phyloP scores from a whole-genome alignment of 2,113 vertebrate species.

The Pardalotus punctatus region DNA sequence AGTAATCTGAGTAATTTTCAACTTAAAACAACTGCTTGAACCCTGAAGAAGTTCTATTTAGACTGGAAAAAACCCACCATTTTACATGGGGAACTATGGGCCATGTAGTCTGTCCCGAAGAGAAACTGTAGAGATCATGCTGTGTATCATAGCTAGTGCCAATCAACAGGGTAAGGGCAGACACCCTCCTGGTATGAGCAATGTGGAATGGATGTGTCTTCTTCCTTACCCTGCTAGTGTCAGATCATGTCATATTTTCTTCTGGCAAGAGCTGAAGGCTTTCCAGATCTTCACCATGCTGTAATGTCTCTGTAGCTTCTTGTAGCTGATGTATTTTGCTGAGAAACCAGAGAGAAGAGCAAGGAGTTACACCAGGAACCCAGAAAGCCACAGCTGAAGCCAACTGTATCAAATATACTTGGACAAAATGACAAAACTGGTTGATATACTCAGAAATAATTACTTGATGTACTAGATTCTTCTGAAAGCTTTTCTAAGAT shows the following conservation, averaged over 20 bases:
- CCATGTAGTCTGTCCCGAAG: neutral
- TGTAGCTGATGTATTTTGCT: neutral
- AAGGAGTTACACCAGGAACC: neutral
- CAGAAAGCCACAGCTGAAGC: neutral
- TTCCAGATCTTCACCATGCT: neutral
- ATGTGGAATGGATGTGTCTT: neutral
- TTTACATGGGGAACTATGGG: neutral
- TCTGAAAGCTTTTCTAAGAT: neutral
- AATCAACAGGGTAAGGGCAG: neutral
- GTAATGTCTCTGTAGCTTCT: neutral
- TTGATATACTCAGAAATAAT: neutral
- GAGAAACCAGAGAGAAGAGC: neutral
- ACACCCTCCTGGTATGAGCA: neutral
- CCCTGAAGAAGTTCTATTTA: neutral
- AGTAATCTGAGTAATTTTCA: neutral
- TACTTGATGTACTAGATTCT: neutral
- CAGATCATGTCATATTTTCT: neutral
- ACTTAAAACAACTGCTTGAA: neutral
- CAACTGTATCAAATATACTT: neutral
- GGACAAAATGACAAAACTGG: neutral
- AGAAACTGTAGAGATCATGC: neutral
- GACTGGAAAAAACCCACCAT: fast-evolving
- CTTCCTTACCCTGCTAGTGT: neutral
- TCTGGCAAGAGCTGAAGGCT: neutral
- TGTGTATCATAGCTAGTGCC: neutral